These are phyloP conservation scores for Heliconius hewitsoni DNA, from an alignment of 1,140 invertebrate genomes.

Conservation along the genomic window DNA sequence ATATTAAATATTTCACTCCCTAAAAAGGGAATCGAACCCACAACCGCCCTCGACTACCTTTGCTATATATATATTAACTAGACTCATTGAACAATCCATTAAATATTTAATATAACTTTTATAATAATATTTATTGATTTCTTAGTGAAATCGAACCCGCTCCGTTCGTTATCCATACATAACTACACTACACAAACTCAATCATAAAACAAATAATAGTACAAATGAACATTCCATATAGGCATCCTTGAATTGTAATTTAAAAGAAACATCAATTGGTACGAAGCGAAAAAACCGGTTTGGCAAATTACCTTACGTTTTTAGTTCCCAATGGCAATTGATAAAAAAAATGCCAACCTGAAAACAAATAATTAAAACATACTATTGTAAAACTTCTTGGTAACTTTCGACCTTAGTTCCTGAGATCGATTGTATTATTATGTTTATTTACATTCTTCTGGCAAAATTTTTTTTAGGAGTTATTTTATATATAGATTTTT, in stretches of 20 bases:
- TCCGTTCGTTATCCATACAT: no score
- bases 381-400: neutral
- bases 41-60: no score
- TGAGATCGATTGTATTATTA: neutral
- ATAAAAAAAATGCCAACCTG: neutral
- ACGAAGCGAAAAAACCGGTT: constrained; percentile 4
- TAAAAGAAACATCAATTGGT: neutral
- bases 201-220: neutral
- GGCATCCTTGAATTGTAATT: neutral
- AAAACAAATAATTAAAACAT: neutral
- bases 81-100: no score
- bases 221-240: neutral
- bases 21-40: no score
- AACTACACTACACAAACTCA: neutral
- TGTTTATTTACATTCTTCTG: neutral
- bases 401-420: neutral
- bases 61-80: no score
- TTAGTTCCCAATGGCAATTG: neutral
- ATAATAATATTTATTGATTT: no score
- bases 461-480: no score
- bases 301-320: constrained; percentile 1
- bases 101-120: no score
- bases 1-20: no score
- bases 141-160: no score
- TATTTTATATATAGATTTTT: no score